A percentile compares a stretch with the other conserved stretches of the same genome.
Evolutionary conservation across 64 coral and sea anemone species (phyloP).

Genomic region (Porites lutea): DNA sequence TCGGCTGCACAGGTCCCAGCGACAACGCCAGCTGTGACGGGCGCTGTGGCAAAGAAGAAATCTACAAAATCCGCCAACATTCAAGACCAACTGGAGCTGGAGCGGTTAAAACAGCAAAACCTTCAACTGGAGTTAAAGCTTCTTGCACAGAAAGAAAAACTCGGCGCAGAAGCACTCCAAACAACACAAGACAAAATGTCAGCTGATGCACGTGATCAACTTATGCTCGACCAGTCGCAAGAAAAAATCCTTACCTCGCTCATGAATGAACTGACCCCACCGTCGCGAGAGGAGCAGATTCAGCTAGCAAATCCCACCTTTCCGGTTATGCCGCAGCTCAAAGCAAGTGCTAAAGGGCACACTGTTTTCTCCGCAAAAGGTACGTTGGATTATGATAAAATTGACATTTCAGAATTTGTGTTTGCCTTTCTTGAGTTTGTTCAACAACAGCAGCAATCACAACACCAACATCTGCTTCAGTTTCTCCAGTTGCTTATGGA

Average conservation of each 20-base stretch:
- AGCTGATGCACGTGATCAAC: too few species aligned
- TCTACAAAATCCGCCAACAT: background rate
- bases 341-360: too few species aligned
- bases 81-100: background rate
- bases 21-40: background rate
- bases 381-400: too few species aligned
- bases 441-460: background rate
- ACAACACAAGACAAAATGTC: slow-evolving; percentile 20
- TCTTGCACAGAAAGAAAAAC: background rate
- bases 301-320: too few species aligned
- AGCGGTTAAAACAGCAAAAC: background rate
- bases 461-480: background rate
- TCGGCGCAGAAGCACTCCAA: background rate
- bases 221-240: too few species aligned
- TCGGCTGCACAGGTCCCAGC: background rate
- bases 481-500: slow-evolving; percentile 40
- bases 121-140: background rate
- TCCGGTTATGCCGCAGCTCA: too few species aligned
- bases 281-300: too few species aligned
- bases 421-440: slow-evolving; percentile 35
- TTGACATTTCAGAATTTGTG: slow-evolving; percentile 64
- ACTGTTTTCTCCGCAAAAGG: too few species aligned
- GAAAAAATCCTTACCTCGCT: too few species aligned
- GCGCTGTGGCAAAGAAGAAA: background rate
- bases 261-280: too few species aligned